These are phyloP conservation scores for Tauraco erythrolophus DNA, from an alignment of 2,113 vertebrate genomes.

Conservation along the genomic window DNA sequence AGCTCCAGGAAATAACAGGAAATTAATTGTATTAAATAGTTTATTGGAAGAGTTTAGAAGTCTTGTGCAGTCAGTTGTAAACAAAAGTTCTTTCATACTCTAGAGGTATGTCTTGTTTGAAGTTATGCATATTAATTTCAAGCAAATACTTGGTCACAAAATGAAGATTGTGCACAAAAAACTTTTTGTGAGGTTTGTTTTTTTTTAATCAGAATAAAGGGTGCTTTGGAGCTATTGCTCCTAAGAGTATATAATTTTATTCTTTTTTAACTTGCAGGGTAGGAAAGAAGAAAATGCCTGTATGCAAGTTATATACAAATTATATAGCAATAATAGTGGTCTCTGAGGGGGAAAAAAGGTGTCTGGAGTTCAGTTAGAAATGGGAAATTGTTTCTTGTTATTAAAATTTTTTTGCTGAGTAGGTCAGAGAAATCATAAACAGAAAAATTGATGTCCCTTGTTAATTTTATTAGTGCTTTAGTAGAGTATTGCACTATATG, in stretches of 20 bases:
- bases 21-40: background rate
- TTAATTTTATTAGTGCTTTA: background rate
- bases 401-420: too few relatives aligned
- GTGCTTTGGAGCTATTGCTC: background rate
- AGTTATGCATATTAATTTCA: constrained; percentile 1
- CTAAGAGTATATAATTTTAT: background rate
- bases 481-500: background rate
- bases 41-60: background rate
- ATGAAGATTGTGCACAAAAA: background rate
- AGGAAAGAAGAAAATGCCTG: background rate
- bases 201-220: background rate
- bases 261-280: background rate
- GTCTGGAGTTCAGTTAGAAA: background rate
- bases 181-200: background rate
- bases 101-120: background rate
- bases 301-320: background rate
- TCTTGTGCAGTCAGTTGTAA: background rate
- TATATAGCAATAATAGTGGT: background rate
- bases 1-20: background rate
- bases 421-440: background rate
- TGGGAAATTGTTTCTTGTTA: background rate
- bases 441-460: background rate
- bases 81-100: background rate
- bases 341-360: background rate
- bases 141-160: background rate